Conservation (phyloP, 2,113 vertebrate species). For the Sinocyclocheilus anshuiensis region DNA sequence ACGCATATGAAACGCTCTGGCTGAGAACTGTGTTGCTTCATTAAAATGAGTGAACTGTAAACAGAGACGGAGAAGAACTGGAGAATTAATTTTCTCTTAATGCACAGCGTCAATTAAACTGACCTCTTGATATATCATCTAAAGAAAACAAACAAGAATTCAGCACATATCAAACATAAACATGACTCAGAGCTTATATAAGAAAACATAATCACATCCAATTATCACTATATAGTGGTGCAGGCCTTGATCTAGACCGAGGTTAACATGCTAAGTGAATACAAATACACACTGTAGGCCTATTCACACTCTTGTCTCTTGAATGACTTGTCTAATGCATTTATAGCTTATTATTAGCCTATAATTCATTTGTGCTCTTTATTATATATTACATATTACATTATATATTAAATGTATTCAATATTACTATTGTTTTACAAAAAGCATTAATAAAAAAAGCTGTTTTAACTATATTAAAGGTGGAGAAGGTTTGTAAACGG, state of each 20-base stretch:
- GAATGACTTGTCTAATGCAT: background rate
- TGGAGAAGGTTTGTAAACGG: background rate
- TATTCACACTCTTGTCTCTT: background rate
- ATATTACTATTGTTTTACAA: background rate
- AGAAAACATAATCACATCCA: constrained; percentile 17
- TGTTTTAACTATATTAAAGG: background rate
- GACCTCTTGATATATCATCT: constrained; percentile 25
- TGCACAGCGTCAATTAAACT: constrained; percentile 27
- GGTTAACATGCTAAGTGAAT: background rate
- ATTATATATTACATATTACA: background rate
- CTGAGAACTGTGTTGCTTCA: constrained; percentile 40
- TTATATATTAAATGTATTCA: background rate
- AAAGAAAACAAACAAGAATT: constrained; percentile 37
- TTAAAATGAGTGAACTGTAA: constrained; percentile 51
- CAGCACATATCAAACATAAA: constrained; percentile 1
- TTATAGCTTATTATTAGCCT: background rate
- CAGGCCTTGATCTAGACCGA: constrained; percentile 11
- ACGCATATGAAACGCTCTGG: constrained; percentile 34
- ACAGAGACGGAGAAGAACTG: constrained; percentile 34
- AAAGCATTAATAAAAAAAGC: background rate
- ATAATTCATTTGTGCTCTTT: background rate
- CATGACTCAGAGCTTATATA: background rate
- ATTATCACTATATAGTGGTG: constrained; percentile 21
- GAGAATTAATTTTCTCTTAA: constrained; percentile 28
- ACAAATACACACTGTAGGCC: background rate